Evolutionary conservation across 2,888 invertebrate species (phyloP), one percentile per base, ranked within the genome.

Genomic region (Morpho helenor): DNA sequence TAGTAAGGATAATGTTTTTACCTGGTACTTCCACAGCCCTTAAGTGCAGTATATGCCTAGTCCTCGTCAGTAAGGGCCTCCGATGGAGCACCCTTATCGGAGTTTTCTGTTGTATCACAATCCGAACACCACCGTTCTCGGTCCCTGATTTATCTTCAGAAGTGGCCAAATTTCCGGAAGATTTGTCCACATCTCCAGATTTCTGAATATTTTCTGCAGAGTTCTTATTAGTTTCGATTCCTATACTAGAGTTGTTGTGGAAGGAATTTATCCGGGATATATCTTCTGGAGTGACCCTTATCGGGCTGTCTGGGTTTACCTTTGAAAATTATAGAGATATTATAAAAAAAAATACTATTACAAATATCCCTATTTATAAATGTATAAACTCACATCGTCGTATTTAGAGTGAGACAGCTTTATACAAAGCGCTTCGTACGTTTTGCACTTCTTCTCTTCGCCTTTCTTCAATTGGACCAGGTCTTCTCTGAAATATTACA

Each of bases 41-140:
- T n/a, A 85, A 52, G 43, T 91, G 90, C 69, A 94, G 92, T 60
- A 98, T 93, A 0, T 87, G 88, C 62, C 95, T 92, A 5, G 91
- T 87, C 56, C 98, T 90, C 2, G 92, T 88, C 8, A 94, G 93
- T 55, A 97, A 82, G 0, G 97, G 94, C 22, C 98, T 91, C 54
- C 97, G 87, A 81, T 99, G 99, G 54, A 98, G 87, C 6, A 99
- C 99, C 62, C 99, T 86, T 45, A 99, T 89, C 0, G 98, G 98
- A 0, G 99, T 99, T 77, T 94, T 94, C 82, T 99, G 99, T 45
- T 92, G 72, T 39, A 98, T 87, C 55, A 84, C 84, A 9, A 97
- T 64, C 47, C 70, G 66, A n/a, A 70, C 72, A 2, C 95, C 64
- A 31, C 31, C 31, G 5, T 31, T 31, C 31, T 31, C 2, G 5